Conservation (phyloP, 2,888 invertebrate genomes). For the Stegana nigrithorax region DNA sequence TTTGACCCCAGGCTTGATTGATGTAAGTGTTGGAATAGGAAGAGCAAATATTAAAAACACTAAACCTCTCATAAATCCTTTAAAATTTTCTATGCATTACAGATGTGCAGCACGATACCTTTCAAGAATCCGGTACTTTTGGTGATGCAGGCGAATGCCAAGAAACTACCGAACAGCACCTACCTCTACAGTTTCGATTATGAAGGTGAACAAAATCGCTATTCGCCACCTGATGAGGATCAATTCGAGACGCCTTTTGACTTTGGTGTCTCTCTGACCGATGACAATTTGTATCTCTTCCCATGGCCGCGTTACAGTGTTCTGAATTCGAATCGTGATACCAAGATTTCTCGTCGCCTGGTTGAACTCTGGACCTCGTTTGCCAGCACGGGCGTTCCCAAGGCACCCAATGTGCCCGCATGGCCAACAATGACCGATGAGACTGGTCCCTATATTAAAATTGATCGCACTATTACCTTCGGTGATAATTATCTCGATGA, state of each 20-base stretch:
- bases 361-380: slow-evolving; percentile 68
- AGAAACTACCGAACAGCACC: slow-evolving; percentile 64
- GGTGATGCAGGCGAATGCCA: slow-evolving; percentile 67
- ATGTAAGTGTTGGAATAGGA: slow-evolving; percentile 63
- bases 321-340: slow-evolving; percentile 63
- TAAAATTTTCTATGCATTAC: too few relatives aligned
- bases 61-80: background rate
- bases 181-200: slow-evolving; percentile 71
- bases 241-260: slow-evolving; percentile 67
- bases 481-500: slow-evolving; percentile 64
- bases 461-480: slow-evolving; percentile 53
- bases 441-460: slow-evolving; percentile 66
- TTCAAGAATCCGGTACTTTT: slow-evolving; percentile 70
- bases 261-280: slow-evolving; percentile 72
- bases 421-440: slow-evolving; percentile 64
- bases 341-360: slow-evolving; percentile 69
- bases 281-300: slow-evolving; percentile 73
- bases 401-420: slow-evolving; percentile 47
- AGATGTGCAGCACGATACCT: slow-evolving; percentile 69
- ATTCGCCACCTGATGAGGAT: slow-evolving; percentile 59
- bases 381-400: slow-evolving; percentile 61
- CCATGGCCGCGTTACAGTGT: slow-evolving; percentile 64
- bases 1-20: slow-evolving; percentile 69
- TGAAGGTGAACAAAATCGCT: slow-evolving; percentile 67
- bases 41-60: background rate